Conservation (phyloP, 2,888 invertebrate species). For the Chromoteleia sp. region DNA sequence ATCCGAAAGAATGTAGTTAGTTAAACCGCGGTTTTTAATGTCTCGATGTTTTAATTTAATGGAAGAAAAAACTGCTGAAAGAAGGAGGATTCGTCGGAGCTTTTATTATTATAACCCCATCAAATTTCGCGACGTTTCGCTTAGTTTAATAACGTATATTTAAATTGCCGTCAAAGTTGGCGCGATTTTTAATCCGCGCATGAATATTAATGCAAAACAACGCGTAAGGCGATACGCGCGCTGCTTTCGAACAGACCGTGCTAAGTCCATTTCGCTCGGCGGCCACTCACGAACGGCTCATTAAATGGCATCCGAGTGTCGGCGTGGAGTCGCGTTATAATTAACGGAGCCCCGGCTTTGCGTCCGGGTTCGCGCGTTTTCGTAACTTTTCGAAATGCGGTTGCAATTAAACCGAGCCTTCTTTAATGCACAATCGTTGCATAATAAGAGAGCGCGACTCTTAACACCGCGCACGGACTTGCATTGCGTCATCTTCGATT, state of each 20-base stretch:
- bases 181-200: slow-evolving; percentile 53
- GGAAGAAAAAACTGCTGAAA: slow-evolving; percentile 1
- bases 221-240: slow-evolving; percentile 31
- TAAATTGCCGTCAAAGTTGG: slow-evolving; percentile 49
- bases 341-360: slow-evolving; percentile 39
- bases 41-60: too few relatives aligned
- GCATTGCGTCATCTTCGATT: slow-evolving; percentile 9
- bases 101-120: slow-evolving; percentile 16
- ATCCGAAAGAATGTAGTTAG: too few relatives aligned
- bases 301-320: slow-evolving; percentile 50
- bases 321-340: slow-evolving; percentile 35
- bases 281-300: slow-evolving; percentile 46
- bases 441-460: slow-evolving; percentile 5
- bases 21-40: too few relatives aligned
- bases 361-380: slow-evolving; percentile 51
- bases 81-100: neutral
- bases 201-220: slow-evolving; percentile 51
- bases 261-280: slow-evolving; percentile 33
- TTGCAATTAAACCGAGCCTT: slow-evolving; percentile 13
- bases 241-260: slow-evolving; percentile 35
- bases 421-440: slow-evolving; percentile 27
- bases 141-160: slow-evolving; percentile 27
- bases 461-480: neutral
- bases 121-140: slow-evolving; percentile 10
- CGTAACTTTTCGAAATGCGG: slow-evolving; percentile 48